Conservation (phyloP, 2,113 vertebrate genomes). For the Odocoileus virginianus region DNA sequence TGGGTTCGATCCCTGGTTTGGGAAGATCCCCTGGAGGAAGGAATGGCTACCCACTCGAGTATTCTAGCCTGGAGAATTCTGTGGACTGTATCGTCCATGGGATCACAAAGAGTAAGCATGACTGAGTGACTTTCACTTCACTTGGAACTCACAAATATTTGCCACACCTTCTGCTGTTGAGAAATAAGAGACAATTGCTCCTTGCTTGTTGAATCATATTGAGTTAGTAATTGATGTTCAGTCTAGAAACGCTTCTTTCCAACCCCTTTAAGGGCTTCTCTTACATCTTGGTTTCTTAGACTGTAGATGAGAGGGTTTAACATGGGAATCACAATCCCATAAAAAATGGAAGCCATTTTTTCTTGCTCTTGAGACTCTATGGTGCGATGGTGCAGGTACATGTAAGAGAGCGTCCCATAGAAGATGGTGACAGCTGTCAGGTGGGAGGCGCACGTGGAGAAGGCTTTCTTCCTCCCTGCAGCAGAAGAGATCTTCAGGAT, state of each 20-base stretch:
- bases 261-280: conserved; percentile 8
- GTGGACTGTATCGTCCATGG: not conserved
- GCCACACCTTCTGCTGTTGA: not conserved
- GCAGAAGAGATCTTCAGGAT: not conserved
- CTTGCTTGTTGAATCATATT: not conserved
- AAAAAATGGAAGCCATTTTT: conserved; percentile 55
- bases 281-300: conserved; percentile 40
- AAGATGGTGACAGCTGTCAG: conserved; percentile 26
- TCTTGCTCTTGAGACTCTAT: conserved; percentile 26
- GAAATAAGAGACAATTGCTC: not conserved
- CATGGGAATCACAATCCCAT: conserved; percentile 54
- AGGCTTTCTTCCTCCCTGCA: not conserved
- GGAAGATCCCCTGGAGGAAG: not conserved
- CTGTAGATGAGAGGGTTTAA: conserved; percentile 61
- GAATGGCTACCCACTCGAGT: not conserved
- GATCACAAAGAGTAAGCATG: not conserved
- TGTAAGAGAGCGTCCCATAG: conserved; percentile 53
- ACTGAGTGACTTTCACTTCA: not conserved
- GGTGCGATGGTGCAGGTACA: conserved; percentile 38
- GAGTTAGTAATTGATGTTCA: not conserved
- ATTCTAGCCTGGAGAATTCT: not conserved
- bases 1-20: not conserved
- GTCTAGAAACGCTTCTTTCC: not conserved
- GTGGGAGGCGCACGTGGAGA: not conserved
- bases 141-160: not conserved